Percentiles rank a stretch among this genome's conserved stretches.
Evolutionary conservation across 1,140 invertebrate species (phyloP).

Genomic region (Hylyphantes graminicola): DNA sequence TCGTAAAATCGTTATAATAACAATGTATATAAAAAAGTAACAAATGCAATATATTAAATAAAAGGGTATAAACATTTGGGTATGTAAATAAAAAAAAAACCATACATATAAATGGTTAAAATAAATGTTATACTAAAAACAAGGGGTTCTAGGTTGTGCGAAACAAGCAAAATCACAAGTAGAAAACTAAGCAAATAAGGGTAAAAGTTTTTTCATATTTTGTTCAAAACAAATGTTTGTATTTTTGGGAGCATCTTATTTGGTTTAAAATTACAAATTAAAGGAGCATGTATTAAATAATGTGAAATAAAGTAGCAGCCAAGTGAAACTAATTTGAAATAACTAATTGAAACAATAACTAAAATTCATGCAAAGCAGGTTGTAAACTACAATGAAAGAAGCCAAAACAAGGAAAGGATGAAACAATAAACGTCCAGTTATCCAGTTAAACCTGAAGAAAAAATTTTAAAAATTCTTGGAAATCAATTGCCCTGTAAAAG

Average conservation of each 20-base stretch:
- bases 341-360: no score
- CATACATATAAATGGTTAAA: constrained; percentile 20
- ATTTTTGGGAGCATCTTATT: background rate
- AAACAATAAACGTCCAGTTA: no score
- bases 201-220: no score
- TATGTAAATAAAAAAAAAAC: constrained; percentile 5
- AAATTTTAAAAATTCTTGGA: no score
- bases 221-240: background rate
- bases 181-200: constrained; percentile 44
- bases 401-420: no score
- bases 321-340: no score
- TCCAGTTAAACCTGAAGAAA: no score
- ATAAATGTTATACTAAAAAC: background rate
- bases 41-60: background rate
- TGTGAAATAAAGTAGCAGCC: no score
- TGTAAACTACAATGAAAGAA: no score
- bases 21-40: background rate
- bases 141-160: constrained; percentile 11
- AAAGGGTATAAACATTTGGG: background rate
- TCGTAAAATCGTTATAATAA: no score
- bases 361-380: no score
- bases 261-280: background rate
- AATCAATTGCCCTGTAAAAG: no score
- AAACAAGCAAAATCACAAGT: constrained; percentile 45
- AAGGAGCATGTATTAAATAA: background rate